Evolutionary conservation across 2,888 invertebrate species (phyloP), one percentile per base, ranked within the genome.

Genomic region (Heliconius aoede): DNA sequence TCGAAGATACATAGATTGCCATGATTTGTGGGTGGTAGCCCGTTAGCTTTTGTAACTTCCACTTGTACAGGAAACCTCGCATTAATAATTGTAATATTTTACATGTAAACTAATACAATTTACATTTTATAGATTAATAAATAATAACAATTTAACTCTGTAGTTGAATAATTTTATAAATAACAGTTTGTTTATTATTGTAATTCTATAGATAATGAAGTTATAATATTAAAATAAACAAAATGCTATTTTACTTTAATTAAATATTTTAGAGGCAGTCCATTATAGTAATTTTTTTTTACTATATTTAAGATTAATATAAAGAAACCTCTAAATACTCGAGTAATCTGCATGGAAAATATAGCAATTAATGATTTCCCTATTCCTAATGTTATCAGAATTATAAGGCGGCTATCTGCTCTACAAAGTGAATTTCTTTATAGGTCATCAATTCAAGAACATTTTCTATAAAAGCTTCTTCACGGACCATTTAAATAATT

Each of bases 331-430:
- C 4, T 4, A 36, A 64, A 24, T 15, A 65, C 24, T 18, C 15
- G 8, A 30, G 76, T 76, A 79, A 78, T 75, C 77, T 79, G 76
- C 78, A 77, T 81, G 76, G 81, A 81, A 81, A 80, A 82, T 81
- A 81, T 78, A 80, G 24, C 72, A 77, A 79, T 81, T 81, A 82
- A 81, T 81, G 76, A 78, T 68, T 73, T 80, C 77, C 81, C 78
- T 80, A 76, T 58, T 55, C 64, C 62, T 46, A 55, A 40, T 67
- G 72, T 36, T 76, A 78, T 78, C 78, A 68, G 76, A 32, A 55
- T 40, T 74, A 55, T 4, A 32, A 30, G n/a, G 18, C 30, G 51
- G 71, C 51, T 75, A 76, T 79, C 75, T 26, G 28, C 28, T 68
- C 36, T 74, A 77, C 77, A 75, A 80, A 79, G 77, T 75, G 72